Conservation (phyloP, 2,113 vertebrate species). For the Dinomys branickii region DNA sequence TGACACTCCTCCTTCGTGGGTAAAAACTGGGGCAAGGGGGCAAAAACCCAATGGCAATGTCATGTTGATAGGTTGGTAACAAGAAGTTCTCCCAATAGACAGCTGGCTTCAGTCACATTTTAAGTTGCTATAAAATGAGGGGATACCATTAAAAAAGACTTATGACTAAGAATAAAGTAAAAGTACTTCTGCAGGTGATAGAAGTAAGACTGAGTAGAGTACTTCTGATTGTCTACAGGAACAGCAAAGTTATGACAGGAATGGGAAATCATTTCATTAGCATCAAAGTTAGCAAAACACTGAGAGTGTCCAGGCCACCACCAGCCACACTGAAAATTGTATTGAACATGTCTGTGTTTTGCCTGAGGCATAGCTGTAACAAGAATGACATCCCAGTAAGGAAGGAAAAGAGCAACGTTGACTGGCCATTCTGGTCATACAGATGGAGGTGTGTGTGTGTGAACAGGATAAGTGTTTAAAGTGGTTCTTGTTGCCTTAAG, state of each 20-base stretch:
- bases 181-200: not conserved
- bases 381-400: not conserved
- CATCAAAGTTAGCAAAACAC: not conserved
- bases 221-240: not conserved
- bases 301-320: not conserved
- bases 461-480: not conserved
- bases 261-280: not conserved
- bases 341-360: not conserved
- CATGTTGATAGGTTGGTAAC: not conserved
- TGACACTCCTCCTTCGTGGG: not conserved
- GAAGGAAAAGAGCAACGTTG: not conserved
- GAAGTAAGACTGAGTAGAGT: not conserved
- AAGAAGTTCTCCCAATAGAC: not conserved
- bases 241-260: not conserved
- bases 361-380: not conserved
- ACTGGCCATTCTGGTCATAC: not conserved
- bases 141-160: not conserved
- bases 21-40: not conserved
- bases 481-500: not conserved
- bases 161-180: not conserved
- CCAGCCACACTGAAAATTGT: not conserved
- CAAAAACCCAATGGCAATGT: not conserved
- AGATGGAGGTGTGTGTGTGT: not conserved
- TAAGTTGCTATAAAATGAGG: not conserved
- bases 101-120: not conserved